These are phyloP conservation scores for Pterocles burchelli DNA, from an alignment of 2,113 vertebrate species.

Conservation along the genomic window DNA sequence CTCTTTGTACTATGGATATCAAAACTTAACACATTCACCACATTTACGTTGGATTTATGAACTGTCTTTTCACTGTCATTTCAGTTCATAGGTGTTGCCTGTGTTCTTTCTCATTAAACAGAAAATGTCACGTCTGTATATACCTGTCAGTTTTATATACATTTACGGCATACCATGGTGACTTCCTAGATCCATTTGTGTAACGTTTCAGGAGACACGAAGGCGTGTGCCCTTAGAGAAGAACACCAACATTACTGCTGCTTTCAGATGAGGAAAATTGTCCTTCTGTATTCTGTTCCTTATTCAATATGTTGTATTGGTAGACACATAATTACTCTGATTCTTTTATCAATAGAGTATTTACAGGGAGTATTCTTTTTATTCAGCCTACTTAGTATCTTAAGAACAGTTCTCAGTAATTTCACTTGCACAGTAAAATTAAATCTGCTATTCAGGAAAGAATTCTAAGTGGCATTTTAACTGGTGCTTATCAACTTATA, in stretches of 20 bases:
- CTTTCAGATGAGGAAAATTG: neutral
- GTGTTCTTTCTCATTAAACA: neutral
- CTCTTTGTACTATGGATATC: neutral
- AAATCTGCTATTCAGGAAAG: neutral
- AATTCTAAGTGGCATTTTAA: neutral
- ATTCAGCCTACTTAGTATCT: constrained; percentile 5
- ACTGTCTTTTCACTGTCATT: neutral
- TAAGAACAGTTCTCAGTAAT: constrained; percentile 1
- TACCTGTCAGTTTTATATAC: neutral
- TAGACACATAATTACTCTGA: constrained; percentile 8
- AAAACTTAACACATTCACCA: neutral
- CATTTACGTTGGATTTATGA: neutral
- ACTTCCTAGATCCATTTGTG: neutral
- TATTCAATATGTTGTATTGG: constrained; percentile 16
- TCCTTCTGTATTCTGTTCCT: neutral
- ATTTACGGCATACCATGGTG: neutral
- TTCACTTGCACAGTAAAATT: constrained; percentile 14
- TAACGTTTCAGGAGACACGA: neutral
- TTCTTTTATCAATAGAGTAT: constrained; percentile 18
- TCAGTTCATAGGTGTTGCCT: neutral
- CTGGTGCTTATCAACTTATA: neutral
- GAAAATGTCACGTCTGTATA: neutral
- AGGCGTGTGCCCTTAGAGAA: neutral
- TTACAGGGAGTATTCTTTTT: constrained; percentile 10
- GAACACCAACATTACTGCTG: neutral